Conservation (phyloP, 2,113 vertebrate genomes). For the Odontophorus gujanensis region DNA sequence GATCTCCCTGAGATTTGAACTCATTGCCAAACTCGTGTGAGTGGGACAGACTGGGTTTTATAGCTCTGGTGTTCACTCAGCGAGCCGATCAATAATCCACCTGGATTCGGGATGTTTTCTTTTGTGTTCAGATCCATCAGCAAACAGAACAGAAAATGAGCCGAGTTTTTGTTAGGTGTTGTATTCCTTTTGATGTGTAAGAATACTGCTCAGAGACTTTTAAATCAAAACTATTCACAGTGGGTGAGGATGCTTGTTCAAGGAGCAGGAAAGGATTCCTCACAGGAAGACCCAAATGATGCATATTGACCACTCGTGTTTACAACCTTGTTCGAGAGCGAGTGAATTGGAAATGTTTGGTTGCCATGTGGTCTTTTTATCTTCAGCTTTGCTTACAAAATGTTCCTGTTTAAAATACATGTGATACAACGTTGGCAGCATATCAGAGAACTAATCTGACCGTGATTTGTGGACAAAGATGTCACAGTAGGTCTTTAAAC, state of each 20-base stretch:
- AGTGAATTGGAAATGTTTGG: neutral
- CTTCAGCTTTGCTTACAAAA: constrained; percentile 27
- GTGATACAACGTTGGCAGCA: constrained; percentile 9
- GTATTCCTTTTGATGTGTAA: neutral
- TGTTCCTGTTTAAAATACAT: constrained; percentile 53
- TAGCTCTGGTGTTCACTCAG: neutral
- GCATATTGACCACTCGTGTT: fast-evolving
- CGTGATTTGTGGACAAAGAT: neutral
- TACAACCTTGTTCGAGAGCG: neutral
- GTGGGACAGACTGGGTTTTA: neutral
- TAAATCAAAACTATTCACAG: neutral
- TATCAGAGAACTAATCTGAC: constrained; percentile 7
- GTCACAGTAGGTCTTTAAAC: neutral
- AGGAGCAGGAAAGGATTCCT: neutral
- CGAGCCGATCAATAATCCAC: neutral
- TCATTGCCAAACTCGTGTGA: neutral
- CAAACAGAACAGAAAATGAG: neutral
- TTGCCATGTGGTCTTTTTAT: neutral
- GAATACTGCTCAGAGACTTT: neutral
- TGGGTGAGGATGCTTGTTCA: neutral
- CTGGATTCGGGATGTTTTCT: neutral
- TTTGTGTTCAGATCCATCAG: neutral
- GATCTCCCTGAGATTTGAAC: neutral
- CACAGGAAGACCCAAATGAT: neutral
- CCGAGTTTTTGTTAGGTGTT: fast-evolving